phyloP scores from a whole-genome alignment of 2,797 vertebrate genomes.

The Pantherophis vulpinus region DNA sequence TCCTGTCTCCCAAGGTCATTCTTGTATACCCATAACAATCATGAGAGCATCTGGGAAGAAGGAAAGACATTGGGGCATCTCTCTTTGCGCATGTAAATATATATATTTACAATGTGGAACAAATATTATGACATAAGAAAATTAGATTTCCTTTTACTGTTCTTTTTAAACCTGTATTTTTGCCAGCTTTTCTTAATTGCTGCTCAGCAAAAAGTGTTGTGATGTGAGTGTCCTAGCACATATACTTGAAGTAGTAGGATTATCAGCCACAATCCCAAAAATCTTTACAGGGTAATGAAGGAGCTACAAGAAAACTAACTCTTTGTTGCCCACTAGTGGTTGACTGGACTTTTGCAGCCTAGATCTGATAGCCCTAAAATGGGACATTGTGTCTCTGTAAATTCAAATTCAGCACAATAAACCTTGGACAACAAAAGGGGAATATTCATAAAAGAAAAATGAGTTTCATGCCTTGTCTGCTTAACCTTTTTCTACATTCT shows the following conservation, averaged over 20 bases:
- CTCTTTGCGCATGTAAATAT: not conserved
- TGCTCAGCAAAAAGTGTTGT: not conserved
- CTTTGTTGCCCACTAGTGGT: not conserved
- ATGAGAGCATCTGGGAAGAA: not conserved
- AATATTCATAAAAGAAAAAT: conserved; percentile 14
- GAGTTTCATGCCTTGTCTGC: conserved; percentile 40
- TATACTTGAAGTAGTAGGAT: not conserved
- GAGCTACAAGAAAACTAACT: not conserved
- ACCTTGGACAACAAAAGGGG: conserved; percentile 34
- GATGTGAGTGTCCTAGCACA: not conserved
- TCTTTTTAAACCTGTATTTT: not conserved
- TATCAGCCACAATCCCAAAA: not conserved
- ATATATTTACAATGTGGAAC: not conserved
- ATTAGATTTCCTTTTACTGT: not conserved
- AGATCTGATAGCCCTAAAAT: not conserved
- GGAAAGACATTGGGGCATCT: conserved; percentile 5
- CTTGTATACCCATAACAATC: not conserved
- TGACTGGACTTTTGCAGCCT: not conserved
- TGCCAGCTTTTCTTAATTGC: not conserved
- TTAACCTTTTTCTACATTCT: not conserved
- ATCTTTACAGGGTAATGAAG: not conserved
- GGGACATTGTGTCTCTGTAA: conserved; percentile 53
- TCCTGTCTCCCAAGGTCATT: not conserved
- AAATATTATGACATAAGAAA: not conserved
- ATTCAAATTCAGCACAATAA: conserved; percentile 66